These are phyloP conservation scores for Drosophila picticornis DNA, from an alignment of 2,888 invertebrate species.

Conservation along the genomic window DNA sequence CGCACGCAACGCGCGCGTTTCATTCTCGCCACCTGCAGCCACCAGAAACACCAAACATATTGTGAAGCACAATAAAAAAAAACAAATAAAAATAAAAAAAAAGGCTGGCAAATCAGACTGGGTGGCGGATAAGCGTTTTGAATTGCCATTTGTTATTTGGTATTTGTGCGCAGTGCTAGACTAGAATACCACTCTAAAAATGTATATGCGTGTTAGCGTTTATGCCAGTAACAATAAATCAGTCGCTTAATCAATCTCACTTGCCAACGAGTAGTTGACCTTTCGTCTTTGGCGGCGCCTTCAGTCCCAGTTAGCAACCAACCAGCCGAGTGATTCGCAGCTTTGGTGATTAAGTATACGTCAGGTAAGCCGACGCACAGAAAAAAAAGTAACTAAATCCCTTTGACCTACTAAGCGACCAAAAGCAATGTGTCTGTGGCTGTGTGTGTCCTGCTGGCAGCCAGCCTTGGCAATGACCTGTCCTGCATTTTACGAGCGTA, in stretches of 20 bases:
- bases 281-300: constrained; percentile 34
- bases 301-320: constrained; percentile 19
- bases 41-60: background rate
- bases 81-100: background rate
- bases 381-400: constrained; percentile 39
- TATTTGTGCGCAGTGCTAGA: constrained; percentile 21
- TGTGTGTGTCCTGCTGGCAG: constrained; percentile 15
- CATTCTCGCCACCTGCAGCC: constrained; percentile 1
- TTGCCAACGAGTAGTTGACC: constrained; percentile 62
- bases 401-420: constrained; percentile 61
- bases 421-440: constrained; percentile 19
- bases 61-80: background rate
- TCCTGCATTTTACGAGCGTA: constrained; percentile 69
- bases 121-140: constrained; percentile 34
- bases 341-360: constrained; percentile 67
- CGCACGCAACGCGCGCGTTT: constrained; percentile 62
- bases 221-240: constrained; percentile 56
- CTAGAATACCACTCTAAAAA: constrained; percentile 2
- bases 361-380: constrained; percentile 64
- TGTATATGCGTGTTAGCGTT: background rate
- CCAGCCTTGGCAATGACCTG: constrained; percentile 34
- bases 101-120: background rate
- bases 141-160: constrained; percentile 23
- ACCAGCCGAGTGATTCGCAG: constrained; percentile 23
- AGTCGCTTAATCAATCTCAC: constrained; percentile 73